Conservation (phyloP, 2,888 invertebrate species). For the Drosophila macrothrix region DNA sequence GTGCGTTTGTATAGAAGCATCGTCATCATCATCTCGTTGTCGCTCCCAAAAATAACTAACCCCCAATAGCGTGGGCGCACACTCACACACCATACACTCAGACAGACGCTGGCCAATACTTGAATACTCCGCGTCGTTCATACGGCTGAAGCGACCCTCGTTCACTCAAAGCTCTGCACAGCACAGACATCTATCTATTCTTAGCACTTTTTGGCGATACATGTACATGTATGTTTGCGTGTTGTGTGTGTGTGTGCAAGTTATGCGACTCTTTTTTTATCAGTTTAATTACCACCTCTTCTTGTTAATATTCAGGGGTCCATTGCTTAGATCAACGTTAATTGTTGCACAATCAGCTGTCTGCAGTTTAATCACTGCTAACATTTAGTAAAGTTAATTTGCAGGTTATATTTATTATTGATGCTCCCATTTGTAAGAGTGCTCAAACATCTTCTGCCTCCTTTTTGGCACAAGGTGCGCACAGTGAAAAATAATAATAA, state of each 20-base stretch:
- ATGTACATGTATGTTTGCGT: neutral
- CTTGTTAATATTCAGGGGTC: slow-evolving; percentile 41
- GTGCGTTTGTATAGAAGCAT: slow-evolving; percentile 33
- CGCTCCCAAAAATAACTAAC: slow-evolving; percentile 76
- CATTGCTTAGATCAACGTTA: slow-evolving; percentile 28
- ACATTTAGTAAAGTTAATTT: neutral
- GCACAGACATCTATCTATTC: slow-evolving; percentile 57
- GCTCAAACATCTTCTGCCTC: neutral
- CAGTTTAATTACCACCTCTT: slow-evolving; percentile 42
- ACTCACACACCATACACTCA: slow-evolving; percentile 28
- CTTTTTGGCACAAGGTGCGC: neutral
- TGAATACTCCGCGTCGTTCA: slow-evolving; percentile 26
- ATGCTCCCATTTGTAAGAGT: neutral
- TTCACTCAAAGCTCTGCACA: slow-evolving; percentile 34
- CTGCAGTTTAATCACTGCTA: neutral
- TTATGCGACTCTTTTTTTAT: slow-evolving; percentile 4
- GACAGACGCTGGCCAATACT: slow-evolving; percentile 19
- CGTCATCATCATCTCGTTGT: slow-evolving; percentile 34
- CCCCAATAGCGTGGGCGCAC: slow-evolving; percentile 50
- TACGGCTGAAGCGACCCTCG: slow-evolving; percentile 54
- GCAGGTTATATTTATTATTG: neutral
- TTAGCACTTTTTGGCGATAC: slow-evolving; percentile 59
- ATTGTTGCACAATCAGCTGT: slow-evolving; percentile 20
- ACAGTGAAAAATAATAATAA: neutral
- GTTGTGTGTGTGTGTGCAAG: neutral